Percentiles rank a stretch among this genome's conserved stretches.
Conservation (phyloP, 2,797 vertebrate genomes). For the Lindbergichthys nudifrons region DNA sequence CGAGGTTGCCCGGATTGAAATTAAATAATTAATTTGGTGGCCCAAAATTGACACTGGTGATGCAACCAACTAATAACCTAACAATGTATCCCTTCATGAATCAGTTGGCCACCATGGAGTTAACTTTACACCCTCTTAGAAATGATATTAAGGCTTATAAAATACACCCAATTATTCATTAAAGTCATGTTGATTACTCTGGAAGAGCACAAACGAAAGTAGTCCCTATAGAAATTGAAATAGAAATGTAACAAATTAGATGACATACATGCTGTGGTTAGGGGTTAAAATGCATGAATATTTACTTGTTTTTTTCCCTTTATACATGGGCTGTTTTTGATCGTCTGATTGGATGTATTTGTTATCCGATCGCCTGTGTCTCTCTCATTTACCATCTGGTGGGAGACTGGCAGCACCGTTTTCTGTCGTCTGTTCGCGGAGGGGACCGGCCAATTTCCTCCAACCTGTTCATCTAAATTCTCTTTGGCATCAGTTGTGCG, state of each 20-base stretch:
- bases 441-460: constrained; percentile 67
- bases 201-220: background rate
- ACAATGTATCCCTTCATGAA: background rate
- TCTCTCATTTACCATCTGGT: constrained; percentile 81
- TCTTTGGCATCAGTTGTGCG: constrained; percentile 49
- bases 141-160: background rate
- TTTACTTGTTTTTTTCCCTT: constrained; percentile 46
- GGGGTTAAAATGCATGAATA: constrained; percentile 9
- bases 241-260: background rate
- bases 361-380: constrained; percentile 72
- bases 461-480: constrained; percentile 71
- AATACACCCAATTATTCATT: background rate
- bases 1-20: constrained; percentile 21
- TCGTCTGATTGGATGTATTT: constrained; percentile 71
- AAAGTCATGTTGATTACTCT: background rate
- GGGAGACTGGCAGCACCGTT: constrained; percentile 70
- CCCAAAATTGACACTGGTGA: constrained; percentile 7
- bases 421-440: constrained; percentile 68
- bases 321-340: constrained; percentile 71
- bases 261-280: background rate
- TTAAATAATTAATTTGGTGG: constrained; percentile 50
- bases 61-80: background rate
- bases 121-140: constrained; percentile 6
- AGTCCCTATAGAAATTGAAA: background rate
- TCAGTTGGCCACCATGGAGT: background rate